A percentile compares a stretch with the other conserved stretches of the same genome.
Evolutionary conservation across 1,140 invertebrate genomes (phyloP).

Genomic region (Lucilia sericata): DNA sequence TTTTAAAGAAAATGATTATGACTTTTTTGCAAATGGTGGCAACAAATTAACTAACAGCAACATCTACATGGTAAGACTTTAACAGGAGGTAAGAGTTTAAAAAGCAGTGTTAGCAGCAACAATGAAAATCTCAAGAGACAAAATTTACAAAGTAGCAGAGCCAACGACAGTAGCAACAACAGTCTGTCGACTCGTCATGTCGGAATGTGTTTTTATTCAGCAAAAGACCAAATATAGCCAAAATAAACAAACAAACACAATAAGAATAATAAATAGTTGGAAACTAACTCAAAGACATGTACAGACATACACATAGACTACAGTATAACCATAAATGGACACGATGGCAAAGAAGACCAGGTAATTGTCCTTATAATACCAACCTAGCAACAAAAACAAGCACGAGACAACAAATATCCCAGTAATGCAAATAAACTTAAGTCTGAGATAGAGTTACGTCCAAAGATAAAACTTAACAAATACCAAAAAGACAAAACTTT

Average conservation of each 20-base stretch:
- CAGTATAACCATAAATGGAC: neutral
- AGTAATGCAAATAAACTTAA: neutral
- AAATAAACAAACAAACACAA: neutral
- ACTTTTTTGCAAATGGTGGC: neutral
- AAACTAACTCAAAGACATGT: neutral
- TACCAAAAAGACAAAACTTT: too few species aligned
- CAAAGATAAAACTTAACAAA: neutral
- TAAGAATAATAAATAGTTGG: constrained; percentile 9
- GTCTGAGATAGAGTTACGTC: neutral
- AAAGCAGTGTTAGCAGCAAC: neutral
- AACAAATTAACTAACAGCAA: neutral
- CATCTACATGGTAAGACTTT: neutral
- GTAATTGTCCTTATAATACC: constrained; percentile 1
- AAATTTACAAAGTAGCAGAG: neutral
- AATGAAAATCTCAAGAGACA: neutral
- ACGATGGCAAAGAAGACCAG: too few species aligned
- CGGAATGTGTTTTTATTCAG: neutral
- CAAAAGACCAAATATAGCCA: neutral
- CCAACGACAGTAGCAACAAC: neutral
- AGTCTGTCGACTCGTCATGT: neutral
- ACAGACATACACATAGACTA: too few species aligned
- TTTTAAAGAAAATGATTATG: neutral
- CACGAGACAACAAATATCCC: neutral
- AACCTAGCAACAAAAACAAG: neutral
- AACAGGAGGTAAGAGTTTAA: constrained; percentile 6